Evolutionary conservation across 64 coral and sea anemone species (phyloP).

Genomic region (Actinia tenebrosa): DNA sequence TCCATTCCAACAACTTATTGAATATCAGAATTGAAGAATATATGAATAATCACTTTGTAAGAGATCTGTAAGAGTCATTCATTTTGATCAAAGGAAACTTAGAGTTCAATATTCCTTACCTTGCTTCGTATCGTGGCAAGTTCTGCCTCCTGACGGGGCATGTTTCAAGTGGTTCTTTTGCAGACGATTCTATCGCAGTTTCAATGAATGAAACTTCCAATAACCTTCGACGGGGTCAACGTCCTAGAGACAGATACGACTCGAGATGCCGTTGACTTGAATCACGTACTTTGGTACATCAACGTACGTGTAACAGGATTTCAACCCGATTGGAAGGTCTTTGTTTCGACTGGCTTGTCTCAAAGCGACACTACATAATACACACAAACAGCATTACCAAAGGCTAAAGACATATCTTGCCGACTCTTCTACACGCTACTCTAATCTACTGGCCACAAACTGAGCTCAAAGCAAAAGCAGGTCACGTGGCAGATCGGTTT

Average conservation of each 20-base stretch:
- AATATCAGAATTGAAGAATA: background rate
- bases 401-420: background rate
- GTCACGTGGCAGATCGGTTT: slow-evolving; percentile 13
- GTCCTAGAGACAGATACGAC: slow-evolving; percentile 2
- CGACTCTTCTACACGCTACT: background rate
- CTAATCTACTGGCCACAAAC: background rate
- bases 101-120: background rate
- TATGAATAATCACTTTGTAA: background rate
- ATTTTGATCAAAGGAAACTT: background rate
- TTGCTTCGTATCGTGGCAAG: background rate
- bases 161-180: background rate
- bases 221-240: slow-evolving; percentile 15
- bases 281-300: background rate
- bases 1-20: background rate
- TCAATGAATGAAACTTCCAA: slow-evolving; percentile 10
- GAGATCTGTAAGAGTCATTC: background rate
- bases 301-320: background rate
- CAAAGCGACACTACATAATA: background rate
- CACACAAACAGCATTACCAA: background rate
- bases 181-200: slow-evolving; percentile 14
- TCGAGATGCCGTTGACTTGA: background rate
- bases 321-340: background rate
- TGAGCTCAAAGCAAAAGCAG: background rate
- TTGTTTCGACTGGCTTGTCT: background rate
- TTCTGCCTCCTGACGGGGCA: background rate